phyloP scores from a whole-genome alignment of 2,797 vertebrate genomes.

The Siniperca undulata region DNA sequence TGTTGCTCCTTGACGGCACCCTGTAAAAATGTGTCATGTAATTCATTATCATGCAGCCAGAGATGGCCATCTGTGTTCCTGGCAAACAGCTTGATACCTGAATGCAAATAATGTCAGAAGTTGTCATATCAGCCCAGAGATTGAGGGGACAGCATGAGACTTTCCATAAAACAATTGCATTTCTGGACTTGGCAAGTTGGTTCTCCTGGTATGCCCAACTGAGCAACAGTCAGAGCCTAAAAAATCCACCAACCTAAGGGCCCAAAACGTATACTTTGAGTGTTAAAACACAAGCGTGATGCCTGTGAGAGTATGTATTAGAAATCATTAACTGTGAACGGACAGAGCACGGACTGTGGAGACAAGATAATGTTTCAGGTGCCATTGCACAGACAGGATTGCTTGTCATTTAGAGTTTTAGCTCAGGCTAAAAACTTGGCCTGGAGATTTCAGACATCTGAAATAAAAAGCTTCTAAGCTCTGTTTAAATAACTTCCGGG shows the following conservation, averaged over 20 bases:
- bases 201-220: slow-evolving; percentile 2
- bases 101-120: slow-evolving; percentile 20
- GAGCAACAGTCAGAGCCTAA: slow-evolving; percentile 3
- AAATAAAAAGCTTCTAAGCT: slow-evolving; percentile 21
- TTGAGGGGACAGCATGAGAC: not conserved
- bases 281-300: slow-evolving; percentile 16
- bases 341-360: not conserved
- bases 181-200: slow-evolving; percentile 10
- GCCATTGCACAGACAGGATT: slow-evolving; percentile 10
- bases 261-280: not conserved
- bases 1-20: too few relatives aligned
- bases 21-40: not conserved
- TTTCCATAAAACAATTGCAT: slow-evolving; percentile 18
- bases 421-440: not conserved
- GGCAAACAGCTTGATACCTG: not conserved
- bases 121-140: slow-evolving; percentile 24
- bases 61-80: not conserved
- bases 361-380: slow-evolving; percentile 19
- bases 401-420: slow-evolving; percentile 29
- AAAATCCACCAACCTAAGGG: slow-evolving; percentile 6
- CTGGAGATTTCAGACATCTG: slow-evolving; percentile 30
- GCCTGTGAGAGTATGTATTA: slow-evolving; percentile 17
- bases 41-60: slow-evolving; percentile 21
- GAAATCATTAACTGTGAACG: slow-evolving; percentile 28
- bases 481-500: slow-evolving; percentile 9